A percentile compares a stretch with the other conserved stretches of the same genome.
These are phyloP conservation scores for Brachionus manjavacas DNA, from an alignment of 1,140 invertebrate genomes.

Conservation along the genomic window DNA sequence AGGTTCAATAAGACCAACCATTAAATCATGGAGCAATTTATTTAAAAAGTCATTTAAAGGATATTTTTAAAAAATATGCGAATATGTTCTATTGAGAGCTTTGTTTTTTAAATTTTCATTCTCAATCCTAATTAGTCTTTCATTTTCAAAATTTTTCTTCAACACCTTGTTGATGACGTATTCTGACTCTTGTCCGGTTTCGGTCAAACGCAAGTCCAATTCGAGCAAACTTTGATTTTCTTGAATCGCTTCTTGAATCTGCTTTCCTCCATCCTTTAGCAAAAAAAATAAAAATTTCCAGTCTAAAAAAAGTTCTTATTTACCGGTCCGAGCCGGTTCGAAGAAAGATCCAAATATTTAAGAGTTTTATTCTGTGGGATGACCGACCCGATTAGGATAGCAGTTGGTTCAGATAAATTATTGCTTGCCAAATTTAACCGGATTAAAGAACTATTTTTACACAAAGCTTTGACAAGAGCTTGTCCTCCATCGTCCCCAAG, in stretches of 20 bases:
- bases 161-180: slow-evolving; percentile 56
- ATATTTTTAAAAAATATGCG: slow-evolving; percentile 34
- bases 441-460: slow-evolving; percentile 50
- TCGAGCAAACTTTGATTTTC: slow-evolving; percentile 53
- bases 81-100: slow-evolving; percentile 33
- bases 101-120: slow-evolving; percentile 5
- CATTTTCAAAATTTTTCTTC: slow-evolving; percentile 52
- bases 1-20: no score
- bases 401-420: slow-evolving; percentile 55
- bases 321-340: neutral
- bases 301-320: neutral
- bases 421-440: slow-evolving; percentile 55
- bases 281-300: neutral
- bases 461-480: slow-evolving; percentile 46
- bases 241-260: slow-evolving; percentile 56
- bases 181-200: slow-evolving; percentile 56
- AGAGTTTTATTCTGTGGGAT: slow-evolving; percentile 45
- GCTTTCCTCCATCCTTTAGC: slow-evolving; percentile 56
- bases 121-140: slow-evolving; percentile 43
- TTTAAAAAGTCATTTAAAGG: neutral
- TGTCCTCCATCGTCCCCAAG: slow-evolving; percentile 57
- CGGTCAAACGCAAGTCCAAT: slow-evolving; percentile 56
- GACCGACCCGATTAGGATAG: slow-evolving; percentile 53
- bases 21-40: neutral
- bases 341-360: neutral